Base-by-base conservation (phyloP, 2,797 vertebrate genomes). In the Calcarius lapponicus region DNA sequence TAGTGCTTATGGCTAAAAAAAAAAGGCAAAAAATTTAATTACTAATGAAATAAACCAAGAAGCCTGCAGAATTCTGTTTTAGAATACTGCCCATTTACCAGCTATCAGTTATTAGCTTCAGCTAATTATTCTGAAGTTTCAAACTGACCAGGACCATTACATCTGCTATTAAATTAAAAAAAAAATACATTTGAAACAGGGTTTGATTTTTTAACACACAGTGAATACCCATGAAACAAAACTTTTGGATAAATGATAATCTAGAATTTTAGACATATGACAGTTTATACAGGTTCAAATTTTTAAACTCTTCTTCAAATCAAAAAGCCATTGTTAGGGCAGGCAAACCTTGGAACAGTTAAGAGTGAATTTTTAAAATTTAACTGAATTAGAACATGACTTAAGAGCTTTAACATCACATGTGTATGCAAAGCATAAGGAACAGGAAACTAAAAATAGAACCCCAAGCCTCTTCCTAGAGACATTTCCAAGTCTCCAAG, bases 401-500 rank as follows among this genome's bases (percentile, higher is more conserved):
- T 75, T 74, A 84, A 80, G 45, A 85, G 45, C 17, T 80, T 70
- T 67, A 91, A 20, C 32, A 51, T 38, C 7, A 5, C 65, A 89
- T 32, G 14, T 22, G 80, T 78, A 90, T 72, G 74, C 66, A 87
- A 85, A 93, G 80, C 56, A 54, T 66, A 92, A 0, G 0, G 76
- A 86, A 86, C 20, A 74, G 47, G 48, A 80, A 74, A 69, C 90
- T 94, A 92, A 91, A 93, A 92, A 38, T 56, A 90, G 64, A 93
- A 62, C 36, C 56, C 53, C 36, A 50, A 87, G 74, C 38, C 40
- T 90, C 71, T 76, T 91, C 65, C 84, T 80, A 87, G 56, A 93
- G 54, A 89, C 38, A 38, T 60, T 94, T 91, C 80, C 48, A 91
- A 70, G 34, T 58, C 72, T 71, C 69, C 53, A 57, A 50, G 57